Percentiles rank a stretch among this genome's conserved stretches.
Evolutionary conservation across 2,888 invertebrate species (phyloP).

Genomic region (Auanema freiburgensis): DNA sequence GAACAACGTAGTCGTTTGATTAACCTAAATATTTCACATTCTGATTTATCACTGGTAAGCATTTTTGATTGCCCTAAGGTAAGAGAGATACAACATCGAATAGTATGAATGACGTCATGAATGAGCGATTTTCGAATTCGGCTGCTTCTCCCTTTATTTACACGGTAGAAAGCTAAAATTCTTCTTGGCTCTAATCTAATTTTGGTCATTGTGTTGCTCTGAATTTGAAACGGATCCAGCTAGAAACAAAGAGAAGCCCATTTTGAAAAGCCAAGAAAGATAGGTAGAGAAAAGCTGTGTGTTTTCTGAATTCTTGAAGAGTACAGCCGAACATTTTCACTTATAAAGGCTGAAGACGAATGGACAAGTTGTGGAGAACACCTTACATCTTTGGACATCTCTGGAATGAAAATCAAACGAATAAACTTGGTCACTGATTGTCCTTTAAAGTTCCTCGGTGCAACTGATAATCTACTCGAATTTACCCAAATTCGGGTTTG

Average conservation of each 20-base stretch:
- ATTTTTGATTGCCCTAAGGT: background rate
- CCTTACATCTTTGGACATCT: constrained; percentile 53
- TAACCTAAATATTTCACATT: constrained; percentile 43
- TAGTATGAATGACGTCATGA: too few species aligned
- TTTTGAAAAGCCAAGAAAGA: too few species aligned
- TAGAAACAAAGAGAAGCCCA: too few species aligned
- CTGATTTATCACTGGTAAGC: constrained; percentile 20
- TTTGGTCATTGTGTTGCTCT: too few species aligned
- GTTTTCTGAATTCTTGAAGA: too few species aligned
- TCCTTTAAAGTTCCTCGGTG: constrained; percentile 24
- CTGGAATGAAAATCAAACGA: constrained; percentile 34
- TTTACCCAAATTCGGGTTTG: constrained; percentile 16
- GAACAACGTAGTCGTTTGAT: constrained; percentile 30
- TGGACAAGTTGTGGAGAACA: constrained; percentile 47
- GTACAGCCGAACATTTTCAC: too few species aligned
- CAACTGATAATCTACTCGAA: constrained; percentile 18
- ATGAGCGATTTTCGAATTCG: too few species aligned
- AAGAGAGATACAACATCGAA: background rate
- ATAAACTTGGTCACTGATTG: constrained; percentile 37
- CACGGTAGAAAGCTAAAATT: too few species aligned
- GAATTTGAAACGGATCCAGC: too few species aligned
- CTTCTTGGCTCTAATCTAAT: too few species aligned
- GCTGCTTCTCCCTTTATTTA: too few species aligned
- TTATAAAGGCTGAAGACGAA: constrained; percentile 1
- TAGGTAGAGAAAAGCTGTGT: too few species aligned